Conservation (phyloP, 2,888 invertebrate genomes). For the Pristionchus maxplancki region DNA sequence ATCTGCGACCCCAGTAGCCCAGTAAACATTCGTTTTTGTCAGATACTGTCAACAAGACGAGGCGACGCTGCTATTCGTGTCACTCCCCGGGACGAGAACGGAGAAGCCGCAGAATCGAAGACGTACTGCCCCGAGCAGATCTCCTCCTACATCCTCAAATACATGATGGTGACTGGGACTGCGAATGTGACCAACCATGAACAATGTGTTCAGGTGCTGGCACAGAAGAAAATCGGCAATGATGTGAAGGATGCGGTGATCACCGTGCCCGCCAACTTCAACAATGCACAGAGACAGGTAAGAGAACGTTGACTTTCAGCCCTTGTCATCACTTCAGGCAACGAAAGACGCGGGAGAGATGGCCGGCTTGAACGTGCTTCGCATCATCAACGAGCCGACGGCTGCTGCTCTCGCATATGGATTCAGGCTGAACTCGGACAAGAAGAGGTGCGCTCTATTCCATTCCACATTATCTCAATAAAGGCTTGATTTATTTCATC, state of each 20-base stretch:
- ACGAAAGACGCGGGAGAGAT: constrained; percentile 30
- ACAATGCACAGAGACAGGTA: constrained; percentile 20
- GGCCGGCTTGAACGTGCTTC: background rate
- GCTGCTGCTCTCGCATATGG: constrained; percentile 18
- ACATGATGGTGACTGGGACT: background rate
- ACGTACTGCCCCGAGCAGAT: background rate
- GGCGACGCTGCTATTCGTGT: constrained; percentile 1
- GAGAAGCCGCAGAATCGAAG: background rate
- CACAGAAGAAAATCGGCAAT: background rate
- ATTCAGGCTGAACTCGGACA: background rate
- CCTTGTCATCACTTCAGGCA: background rate
- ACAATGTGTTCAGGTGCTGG: background rate
- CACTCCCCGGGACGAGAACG: background rate
- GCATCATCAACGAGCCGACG: constrained; percentile 2
- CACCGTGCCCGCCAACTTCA: constrained; percentile 42
- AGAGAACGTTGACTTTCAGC: too few species aligned
- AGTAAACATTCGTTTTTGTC: too few species aligned
- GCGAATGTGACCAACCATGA: background rate
- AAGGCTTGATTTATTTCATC: background rate
- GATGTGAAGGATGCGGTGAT: constrained; percentile 29
- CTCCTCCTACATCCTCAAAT: constrained; percentile 2
- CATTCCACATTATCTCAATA: background rate
- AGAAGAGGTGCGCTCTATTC: background rate
- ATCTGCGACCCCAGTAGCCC: too few species aligned
- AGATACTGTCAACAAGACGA: background rate